phyloP scores from a whole-genome alignment of 1,140 invertebrate species.

The Heliconius congener region DNA sequence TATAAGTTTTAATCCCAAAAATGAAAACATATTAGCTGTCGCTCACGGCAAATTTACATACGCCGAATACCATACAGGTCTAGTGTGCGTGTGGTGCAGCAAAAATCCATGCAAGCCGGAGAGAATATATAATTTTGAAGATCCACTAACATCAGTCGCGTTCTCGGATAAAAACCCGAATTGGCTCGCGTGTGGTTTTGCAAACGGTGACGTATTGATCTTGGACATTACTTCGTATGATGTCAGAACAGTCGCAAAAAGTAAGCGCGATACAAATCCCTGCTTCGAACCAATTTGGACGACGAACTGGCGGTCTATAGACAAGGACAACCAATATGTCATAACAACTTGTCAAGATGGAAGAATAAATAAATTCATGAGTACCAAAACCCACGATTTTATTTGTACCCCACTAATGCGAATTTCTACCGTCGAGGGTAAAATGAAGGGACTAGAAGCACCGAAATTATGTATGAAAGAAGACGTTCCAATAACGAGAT shows the following conservation, averaged over 20 bases:
- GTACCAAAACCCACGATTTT: slow-evolving; percentile 81
- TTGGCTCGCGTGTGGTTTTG: slow-evolving; percentile 89
- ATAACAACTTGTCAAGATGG: slow-evolving; percentile 83
- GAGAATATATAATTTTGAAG: slow-evolving; percentile 85
- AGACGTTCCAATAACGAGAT: slow-evolving; percentile 81
- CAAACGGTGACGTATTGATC: slow-evolving; percentile 89
- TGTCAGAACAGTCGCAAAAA: slow-evolving; percentile 80
- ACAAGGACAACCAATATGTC: slow-evolving; percentile 73
- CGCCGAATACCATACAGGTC: slow-evolving; percentile 80
- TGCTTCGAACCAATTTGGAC: slow-evolving; percentile 86
- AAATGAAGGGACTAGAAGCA: slow-evolving; percentile 82
- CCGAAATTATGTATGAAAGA: slow-evolving; percentile 72
- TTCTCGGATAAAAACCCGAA: slow-evolving; percentile 87
- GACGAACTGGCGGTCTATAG: slow-evolving; percentile 81
- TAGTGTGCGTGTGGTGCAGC: slow-evolving; percentile 90
- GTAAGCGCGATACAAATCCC: slow-evolving; percentile 80
- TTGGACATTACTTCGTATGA: slow-evolving; percentile 84
- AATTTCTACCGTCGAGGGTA: slow-evolving; percentile 84
- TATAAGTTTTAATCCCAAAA: slow-evolving; percentile 85
- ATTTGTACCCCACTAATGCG: slow-evolving; percentile 83
- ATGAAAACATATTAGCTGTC: slow-evolving; percentile 85
- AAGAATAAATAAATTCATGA: slow-evolving; percentile 81
- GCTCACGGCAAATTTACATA: slow-evolving; percentile 86
- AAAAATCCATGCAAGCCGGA: slow-evolving; percentile 94
- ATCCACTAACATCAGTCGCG: slow-evolving; percentile 87